Percentiles rank a stretch among this genome's conserved stretches.
phyloP scores from a whole-genome alignment of 2,888 invertebrate genomes.

The Melanophora roralis region DNA sequence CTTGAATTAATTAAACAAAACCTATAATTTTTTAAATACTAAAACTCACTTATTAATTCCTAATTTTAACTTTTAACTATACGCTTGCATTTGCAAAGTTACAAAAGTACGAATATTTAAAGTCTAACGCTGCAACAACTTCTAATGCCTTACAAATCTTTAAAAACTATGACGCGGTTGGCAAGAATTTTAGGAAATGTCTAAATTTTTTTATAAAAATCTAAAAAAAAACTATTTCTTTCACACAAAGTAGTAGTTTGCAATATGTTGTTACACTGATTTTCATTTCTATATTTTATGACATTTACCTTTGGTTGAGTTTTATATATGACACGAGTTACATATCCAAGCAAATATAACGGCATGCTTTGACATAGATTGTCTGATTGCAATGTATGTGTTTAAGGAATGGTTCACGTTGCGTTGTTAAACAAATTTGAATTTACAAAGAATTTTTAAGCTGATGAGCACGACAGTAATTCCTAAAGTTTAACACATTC shows the following conservation, averaged over 20 bases:
- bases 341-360: neutral
- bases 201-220: neutral
- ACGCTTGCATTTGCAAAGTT: no score
- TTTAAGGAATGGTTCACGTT: neutral
- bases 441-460: neutral
- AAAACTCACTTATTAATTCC: no score
- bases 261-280: neutral
- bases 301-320: neutral
- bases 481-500: neutral
- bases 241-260: neutral
- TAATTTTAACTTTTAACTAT: no score
- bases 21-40: no score
- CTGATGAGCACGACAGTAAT: slow-evolving; percentile 11
- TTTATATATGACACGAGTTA: neutral
- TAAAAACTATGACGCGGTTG: neutral
- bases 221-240: neutral
- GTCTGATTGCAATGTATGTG: neutral
- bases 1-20: no score
- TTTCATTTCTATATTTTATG: neutral
- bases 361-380: neutral
- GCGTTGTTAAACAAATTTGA: neutral
- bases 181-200: neutral
- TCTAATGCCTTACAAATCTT: neutral
- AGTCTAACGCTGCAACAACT: no score
- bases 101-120: no score